Evolutionary conservation across 2,888 invertebrate species (phyloP), one percentile per base, ranked within the genome.

Genomic region (Odontomyia ornata): DNA sequence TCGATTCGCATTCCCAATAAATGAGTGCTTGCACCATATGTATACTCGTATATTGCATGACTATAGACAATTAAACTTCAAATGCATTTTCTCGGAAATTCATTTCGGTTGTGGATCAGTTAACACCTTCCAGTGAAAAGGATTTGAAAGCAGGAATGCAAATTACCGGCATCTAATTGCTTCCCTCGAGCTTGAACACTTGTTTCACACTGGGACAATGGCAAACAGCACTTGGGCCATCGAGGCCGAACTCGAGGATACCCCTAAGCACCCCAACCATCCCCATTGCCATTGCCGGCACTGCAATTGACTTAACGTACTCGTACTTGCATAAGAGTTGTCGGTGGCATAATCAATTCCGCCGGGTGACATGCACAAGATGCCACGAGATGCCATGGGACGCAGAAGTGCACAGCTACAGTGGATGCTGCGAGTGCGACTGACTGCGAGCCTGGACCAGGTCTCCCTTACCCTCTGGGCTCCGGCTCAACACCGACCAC

Each of bases 301-400:
- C n/a, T 5, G 57, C 73, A 73, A 73, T 73, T 73, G 60, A 73
- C 57, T 57, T 7, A 25, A 30, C 57, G 13, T 36, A 60, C 60
- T 73, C 57, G 13, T 36, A 60, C 60, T 73, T 73, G 73, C 73
- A 57, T 73, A 73, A 73, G 73, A 73, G 57, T 73, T 73, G 73
- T 73, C 36, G 73, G 73, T 73, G 73, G 60, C 57, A 57, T 57
- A 73, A 73, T 73, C 73, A 73, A 73, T 73, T 73, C 56, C 43
- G 21, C 23, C 57, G 73, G 73, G 36, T 73, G 73, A 73, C 73
- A 73, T 73, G 73, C 57, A 57, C 43, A 60, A 73, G 73, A 73
- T 73, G 60, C 73, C 23, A 71, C 23, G 15, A 71, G 25, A 25
- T 71, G 71, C 71, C 36, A 25, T 47, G 36, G 9, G 36, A 36